Percentiles rank a stretch among this genome's conserved stretches.
These are phyloP conservation scores for Macrobrachium nipponense DNA, from an alignment of 1,140 invertebrate species.

Conservation along the genomic window DNA sequence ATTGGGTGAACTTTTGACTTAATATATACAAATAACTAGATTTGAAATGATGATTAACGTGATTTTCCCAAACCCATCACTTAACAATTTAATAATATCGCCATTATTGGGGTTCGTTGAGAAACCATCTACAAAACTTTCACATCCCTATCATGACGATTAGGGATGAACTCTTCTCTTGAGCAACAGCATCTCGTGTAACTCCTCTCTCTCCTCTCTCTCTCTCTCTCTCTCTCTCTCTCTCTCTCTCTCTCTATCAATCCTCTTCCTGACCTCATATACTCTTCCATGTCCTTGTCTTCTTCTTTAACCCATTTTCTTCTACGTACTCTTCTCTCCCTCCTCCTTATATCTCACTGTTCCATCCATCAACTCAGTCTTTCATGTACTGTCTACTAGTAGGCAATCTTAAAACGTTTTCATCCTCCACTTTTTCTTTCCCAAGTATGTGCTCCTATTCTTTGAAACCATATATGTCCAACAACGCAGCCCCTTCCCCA, in stretches of 20 bases:
- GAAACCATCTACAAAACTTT: not conserved
- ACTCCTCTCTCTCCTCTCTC: not conserved
- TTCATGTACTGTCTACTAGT: not conserved
- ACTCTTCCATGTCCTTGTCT: not conserved
- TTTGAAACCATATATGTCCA: too few species aligned
- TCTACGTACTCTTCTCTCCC: not conserved
- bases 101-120: too few species aligned
- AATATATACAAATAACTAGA: not conserved
- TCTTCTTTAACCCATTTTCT: not conserved
- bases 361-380: too few species aligned
- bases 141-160: not conserved
- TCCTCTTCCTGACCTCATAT: not conserved
- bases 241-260: not conserved
- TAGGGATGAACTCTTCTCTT: not conserved
- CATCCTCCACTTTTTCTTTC: too few species aligned
- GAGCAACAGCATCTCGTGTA: not conserved
- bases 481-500: too few species aligned
- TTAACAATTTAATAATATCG: too few species aligned
- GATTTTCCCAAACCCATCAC: too few species aligned
- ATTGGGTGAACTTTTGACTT: not conserved
- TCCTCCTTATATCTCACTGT: not conserved
- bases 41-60: not conserved
- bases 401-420: not conserved
- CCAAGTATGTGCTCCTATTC: too few species aligned
- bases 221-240: conserved; percentile 12